phyloP scores from a whole-genome alignment of 2,888 invertebrate species.

The Trichopria drosophilae region DNA sequence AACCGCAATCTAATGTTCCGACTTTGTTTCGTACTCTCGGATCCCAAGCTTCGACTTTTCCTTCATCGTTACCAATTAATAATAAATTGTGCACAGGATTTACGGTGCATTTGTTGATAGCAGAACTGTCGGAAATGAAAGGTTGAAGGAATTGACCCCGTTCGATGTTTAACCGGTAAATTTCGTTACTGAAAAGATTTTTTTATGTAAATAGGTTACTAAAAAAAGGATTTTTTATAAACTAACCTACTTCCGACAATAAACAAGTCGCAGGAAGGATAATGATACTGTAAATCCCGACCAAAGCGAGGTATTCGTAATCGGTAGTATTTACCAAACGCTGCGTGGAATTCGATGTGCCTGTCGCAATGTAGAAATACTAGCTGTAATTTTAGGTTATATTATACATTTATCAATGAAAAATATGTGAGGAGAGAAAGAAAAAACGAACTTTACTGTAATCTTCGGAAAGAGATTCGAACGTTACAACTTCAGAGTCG shows the following conservation, averaged over 20 bases:
- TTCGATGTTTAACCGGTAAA: constrained; percentile 93
- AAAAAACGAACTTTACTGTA: constrained; percentile 79
- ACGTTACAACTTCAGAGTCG: constrained; percentile 94
- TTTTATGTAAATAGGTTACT: not conserved
- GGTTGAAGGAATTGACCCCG: constrained; percentile 92
- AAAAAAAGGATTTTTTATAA: constrained; percentile 2
- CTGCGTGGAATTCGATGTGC: constrained; percentile 93
- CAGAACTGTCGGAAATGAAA: constrained; percentile 72
- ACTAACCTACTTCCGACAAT: constrained; percentile 82
- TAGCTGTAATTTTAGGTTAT: constrained; percentile 65
- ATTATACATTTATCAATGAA: constrained; percentile 9
- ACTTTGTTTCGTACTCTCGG: constrained; percentile 78
- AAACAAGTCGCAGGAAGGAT: constrained; percentile 87
- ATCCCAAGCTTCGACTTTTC: constrained; percentile 96
- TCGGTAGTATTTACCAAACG: constrained; percentile 87
- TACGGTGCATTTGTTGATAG: constrained; percentile 81
- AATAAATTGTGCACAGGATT: constrained; percentile 89
- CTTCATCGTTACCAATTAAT: constrained; percentile 84
- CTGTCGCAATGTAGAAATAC: constrained; percentile 88
- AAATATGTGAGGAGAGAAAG: constrained; percentile 14
- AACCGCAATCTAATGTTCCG: constrained; percentile 82
- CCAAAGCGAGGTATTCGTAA: constrained; percentile 94
- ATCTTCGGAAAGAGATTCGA: constrained; percentile 91
- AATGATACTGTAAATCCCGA: constrained; percentile 88
- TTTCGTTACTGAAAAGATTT: constrained; percentile 71